Base-by-base conservation (phyloP, 1,140 invertebrate genomes). In the Sesamia nonagrioides region DNA sequence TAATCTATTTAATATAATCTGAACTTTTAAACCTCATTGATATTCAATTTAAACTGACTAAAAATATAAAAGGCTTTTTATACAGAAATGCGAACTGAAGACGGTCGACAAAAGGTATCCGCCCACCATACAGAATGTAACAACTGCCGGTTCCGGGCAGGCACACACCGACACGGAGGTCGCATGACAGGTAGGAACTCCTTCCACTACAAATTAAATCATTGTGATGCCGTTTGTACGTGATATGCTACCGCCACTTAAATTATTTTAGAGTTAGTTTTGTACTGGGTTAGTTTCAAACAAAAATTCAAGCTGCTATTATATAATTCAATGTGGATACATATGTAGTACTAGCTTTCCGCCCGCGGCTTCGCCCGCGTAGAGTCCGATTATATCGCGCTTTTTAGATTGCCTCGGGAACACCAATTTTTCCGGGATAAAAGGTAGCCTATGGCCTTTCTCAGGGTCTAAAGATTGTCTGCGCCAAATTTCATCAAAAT, bases 81-180 rank as follows among this genome's bases (percentile, higher is more conserved):
- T 50, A 0, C 40, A 52, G 15, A 45, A 54, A 2, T 33, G 21
- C 17, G 15, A 35, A 71, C 37, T 71, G 27, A 52, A 50, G 71
- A 54, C 27, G 35, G 63, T 68, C 52, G 35, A 73, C 71, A 73
- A 73, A 73, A 73, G 71, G 71, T 73, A 73, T 73, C 71, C 71
- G 71, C 71, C 71, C 71, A 56, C 54, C 21, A 27, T 50, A 58
- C 7, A 58, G 35, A 40, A 27, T 35, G 42, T 45, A 73, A 73
- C 71, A 21, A 73, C 71, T 73, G 18, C 71, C 71, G 52, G 33
- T 73, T 73, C 71, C 54, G 71, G 37, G n/a, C 33, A 18, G 1
- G n/a, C 35, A 33, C 63, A 33, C 40, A 73, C 52, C 45, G 40
- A 58, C 11, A 54, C 52, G 35, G 71, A 45, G 37, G 50, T 54